Base-by-base conservation (phyloP, 1,140 invertebrate species). In the Leguminivora glycinivorella region DNA sequence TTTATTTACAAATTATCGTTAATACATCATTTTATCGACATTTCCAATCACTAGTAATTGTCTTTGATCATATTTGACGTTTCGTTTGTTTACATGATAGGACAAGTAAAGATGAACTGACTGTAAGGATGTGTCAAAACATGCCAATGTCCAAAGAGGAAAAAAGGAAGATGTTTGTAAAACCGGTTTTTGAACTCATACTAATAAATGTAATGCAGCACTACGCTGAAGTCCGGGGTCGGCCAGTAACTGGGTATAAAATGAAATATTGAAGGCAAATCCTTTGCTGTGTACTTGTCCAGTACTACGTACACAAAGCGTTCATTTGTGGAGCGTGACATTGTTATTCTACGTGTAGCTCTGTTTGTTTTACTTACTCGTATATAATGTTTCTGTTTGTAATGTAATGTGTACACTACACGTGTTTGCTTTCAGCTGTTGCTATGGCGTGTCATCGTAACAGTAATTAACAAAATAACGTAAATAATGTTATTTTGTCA, bases 351-450 rank as follows among this genome's bases (percentile, higher is more conserved):
- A 52, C 12, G 19, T 52, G 43, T 22, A 19, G 43, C n/a, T 52
- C n/a, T 52, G 47, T 52, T 52, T 52, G 47, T 22, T 52, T 52
- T 52, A 19, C 43, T 52, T 22, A 52, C 43, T 52, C 47, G 47
- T 52, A 52, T n/a, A n/a, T 43, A 43, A 43, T 43, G 40, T 52
- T 52, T 52, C 19, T 22, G 19, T 52, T 52, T 52, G 47, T 52
- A 17, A 43, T 14, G 40, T 17, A n/a, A n/a, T n/a, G n/a, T n/a
- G n/a, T n/a, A n/a, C n/a, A n/a, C 40, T 43, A 17, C 40, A 43
- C 6, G n/a, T 43, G 40, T 43, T 43, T 43, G 40, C 40, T 43
- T 43, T 43, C 17, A 43, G n/a, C 40, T 43, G 40, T n/a, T 17
- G 4, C n/a, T 17, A 38, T 38, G 4, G n/a, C n/a, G 40, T 43